Evolutionary conservation across 2,113 vertebrate species (phyloP).

Genomic region (Marmota flaviventris): DNA sequence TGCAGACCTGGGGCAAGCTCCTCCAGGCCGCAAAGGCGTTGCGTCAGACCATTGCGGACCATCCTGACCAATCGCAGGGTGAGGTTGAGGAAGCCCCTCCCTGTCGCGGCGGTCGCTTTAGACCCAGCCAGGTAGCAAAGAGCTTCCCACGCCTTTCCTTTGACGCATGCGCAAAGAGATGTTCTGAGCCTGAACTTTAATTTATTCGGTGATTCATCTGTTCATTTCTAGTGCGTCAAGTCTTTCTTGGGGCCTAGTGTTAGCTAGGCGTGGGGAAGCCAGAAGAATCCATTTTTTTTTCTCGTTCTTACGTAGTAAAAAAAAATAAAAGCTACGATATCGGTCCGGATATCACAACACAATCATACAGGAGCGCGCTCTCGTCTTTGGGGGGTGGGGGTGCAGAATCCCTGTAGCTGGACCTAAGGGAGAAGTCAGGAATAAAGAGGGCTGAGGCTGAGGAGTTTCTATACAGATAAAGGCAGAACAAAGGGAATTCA

Average conservation of each 20-base stretch:
- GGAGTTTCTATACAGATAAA: constrained; percentile 50
- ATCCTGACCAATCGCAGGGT: constrained; percentile 68
- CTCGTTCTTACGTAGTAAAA: neutral
- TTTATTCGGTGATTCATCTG: constrained; percentile 76
- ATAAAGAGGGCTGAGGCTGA: neutral
- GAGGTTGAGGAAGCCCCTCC: constrained; percentile 41
- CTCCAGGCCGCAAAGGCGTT: neutral
- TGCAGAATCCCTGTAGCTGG: neutral
- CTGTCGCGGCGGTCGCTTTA: neutral
- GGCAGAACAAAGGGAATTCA: constrained; percentile 59
- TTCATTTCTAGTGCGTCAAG: constrained; percentile 73
- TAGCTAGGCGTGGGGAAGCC: neutral
- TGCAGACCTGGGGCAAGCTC: neutral
- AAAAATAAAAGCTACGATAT: neutral
- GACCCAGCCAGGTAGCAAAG: constrained; percentile 15
- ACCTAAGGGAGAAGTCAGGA: neutral
- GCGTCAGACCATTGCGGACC: constrained; percentile 72
- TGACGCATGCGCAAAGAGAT: neutral
- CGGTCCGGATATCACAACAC: neutral
- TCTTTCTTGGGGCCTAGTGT: constrained; percentile 50
- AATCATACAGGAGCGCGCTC: neutral
- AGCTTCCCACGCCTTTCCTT: constrained; percentile 48
- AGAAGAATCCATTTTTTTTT: constrained; percentile 74
- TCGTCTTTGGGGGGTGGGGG: neutral
- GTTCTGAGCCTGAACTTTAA: neutral